Conservation (phyloP, 2,888 invertebrate species). For the Cheilosia pagana region DNA sequence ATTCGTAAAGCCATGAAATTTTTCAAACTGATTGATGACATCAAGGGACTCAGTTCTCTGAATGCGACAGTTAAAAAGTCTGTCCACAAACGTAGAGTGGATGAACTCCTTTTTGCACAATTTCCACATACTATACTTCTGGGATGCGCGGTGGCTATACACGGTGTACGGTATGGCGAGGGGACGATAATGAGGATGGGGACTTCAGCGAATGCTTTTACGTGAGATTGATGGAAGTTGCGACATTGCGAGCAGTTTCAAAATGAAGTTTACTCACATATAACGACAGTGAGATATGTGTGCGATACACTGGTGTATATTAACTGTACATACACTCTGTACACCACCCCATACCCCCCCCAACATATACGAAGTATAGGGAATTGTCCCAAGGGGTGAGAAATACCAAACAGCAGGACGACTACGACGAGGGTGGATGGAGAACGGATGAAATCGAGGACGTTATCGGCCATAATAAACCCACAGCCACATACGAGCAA, state of each 20-base stretch:
- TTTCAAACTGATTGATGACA: slow-evolving; percentile 75
- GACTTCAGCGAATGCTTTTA: slow-evolving; percentile 74
- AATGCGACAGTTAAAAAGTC: slow-evolving; percentile 75
- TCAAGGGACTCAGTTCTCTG: slow-evolving; percentile 74
- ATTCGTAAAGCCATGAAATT: slow-evolving; percentile 73
- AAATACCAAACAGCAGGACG: slow-evolving; percentile 46
- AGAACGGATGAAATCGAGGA: slow-evolving; percentile 68
- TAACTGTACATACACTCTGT: slow-evolving; percentile 61
- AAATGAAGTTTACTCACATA: slow-evolving; percentile 73
- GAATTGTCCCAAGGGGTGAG: slow-evolving; percentile 54
- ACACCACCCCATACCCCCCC: slow-evolving; percentile 54
- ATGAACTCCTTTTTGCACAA: slow-evolving; percentile 75
- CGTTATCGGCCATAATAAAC: slow-evolving; percentile 75
- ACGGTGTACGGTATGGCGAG: background rate
- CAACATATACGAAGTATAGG: slow-evolving; percentile 18
- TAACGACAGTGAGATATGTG: slow-evolving; percentile 66
- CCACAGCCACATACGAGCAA: slow-evolving; percentile 71
- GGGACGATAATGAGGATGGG: slow-evolving; percentile 68
- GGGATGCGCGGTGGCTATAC: slow-evolving; percentile 7
- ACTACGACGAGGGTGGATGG: slow-evolving; percentile 48
- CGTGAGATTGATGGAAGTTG: slow-evolving; percentile 75
- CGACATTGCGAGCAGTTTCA: slow-evolving; percentile 74
- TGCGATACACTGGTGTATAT: slow-evolving; percentile 72
- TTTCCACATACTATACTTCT: slow-evolving; percentile 66
- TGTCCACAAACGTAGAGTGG: slow-evolving; percentile 74